phyloP scores from a whole-genome alignment of 2,888 invertebrate species.

The Scelioninae gen. 1 region DNA sequence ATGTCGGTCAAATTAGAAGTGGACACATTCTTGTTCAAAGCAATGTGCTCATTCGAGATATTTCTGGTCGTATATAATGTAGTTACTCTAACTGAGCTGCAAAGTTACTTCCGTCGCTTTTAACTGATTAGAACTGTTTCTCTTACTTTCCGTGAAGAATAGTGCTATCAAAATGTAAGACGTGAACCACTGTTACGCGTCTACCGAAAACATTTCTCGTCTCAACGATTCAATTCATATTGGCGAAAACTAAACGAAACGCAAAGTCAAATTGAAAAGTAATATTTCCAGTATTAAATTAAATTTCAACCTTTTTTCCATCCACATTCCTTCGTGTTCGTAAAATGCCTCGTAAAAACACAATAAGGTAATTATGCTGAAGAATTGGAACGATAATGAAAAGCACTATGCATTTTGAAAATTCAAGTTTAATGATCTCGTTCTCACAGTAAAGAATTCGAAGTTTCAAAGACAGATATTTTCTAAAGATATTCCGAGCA shows the following conservation, averaged over 20 bases:
- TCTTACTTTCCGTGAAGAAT: conserved; percentile 66
- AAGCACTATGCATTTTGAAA: conserved; percentile 16
- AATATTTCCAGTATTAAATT: too few relatives aligned
- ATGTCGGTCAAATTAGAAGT: conserved; percentile 42
- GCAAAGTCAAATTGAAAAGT: conserved; percentile 37
- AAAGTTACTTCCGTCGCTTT: conserved; percentile 68
- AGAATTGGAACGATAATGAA: conserved; percentile 28
- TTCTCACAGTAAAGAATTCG: conserved; percentile 51
- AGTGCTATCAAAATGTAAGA: conserved; percentile 68
- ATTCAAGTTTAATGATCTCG: conserved; percentile 47
- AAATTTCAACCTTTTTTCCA: too few relatives aligned
- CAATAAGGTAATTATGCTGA: not conserved
- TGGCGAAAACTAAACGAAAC: conserved; percentile 43
- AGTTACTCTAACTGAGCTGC: conserved; percentile 59
- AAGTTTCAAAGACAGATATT: conserved; percentile 48
- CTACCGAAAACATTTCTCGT: conserved; percentile 59
- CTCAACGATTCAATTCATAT: conserved; percentile 54
- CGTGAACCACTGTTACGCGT: conserved; percentile 59
- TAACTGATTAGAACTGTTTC: conserved; percentile 72
- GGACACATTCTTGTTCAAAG: conserved; percentile 51
- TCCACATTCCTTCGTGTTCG: too few relatives aligned
- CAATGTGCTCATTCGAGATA: conserved; percentile 54
- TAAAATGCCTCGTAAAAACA: not conserved
- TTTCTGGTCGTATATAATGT: conserved; percentile 61
- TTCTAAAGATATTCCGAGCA: conserved; percentile 57